Conservation (phyloP, 1,140 invertebrate species). For the Agrilus planipennis region DNA sequence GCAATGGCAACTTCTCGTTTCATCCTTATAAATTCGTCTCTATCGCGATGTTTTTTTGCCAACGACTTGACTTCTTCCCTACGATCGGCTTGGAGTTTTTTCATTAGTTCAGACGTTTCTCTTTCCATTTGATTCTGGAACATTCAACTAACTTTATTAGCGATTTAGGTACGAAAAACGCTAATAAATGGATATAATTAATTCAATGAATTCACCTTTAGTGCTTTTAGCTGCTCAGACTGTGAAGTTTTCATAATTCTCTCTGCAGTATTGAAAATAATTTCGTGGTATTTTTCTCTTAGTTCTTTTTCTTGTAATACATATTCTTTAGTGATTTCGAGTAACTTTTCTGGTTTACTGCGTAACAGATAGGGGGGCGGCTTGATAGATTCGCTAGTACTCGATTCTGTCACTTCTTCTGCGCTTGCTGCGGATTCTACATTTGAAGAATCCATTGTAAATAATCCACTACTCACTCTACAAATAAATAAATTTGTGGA, state of each 20-base stretch:
- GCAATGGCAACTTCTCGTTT: conserved; percentile 61
- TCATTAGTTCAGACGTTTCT: conserved; percentile 73
- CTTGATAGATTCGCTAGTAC: conserved; percentile 35
- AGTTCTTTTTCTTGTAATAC: conserved; percentile 64
- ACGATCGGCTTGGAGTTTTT: conserved; percentile 65
- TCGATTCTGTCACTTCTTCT: conserved; percentile 27
- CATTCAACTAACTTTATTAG: background rate
- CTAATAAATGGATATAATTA: background rate
- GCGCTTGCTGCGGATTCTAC: conserved; percentile 28
- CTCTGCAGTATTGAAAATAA: conserved; percentile 59
- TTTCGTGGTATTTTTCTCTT: conserved; percentile 73
- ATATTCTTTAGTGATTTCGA: conserved; percentile 57
- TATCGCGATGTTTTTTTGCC: conserved; percentile 69
- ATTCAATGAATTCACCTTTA: conserved; percentile 34
- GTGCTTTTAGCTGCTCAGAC: conserved; percentile 60
- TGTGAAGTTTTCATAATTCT: conserved; percentile 71
- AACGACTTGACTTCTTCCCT: conserved; percentile 77
- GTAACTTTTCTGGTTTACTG: conserved; percentile 54
- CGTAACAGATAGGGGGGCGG: conserved; percentile 39
- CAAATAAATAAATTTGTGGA: background rate
- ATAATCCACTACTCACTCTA: conserved; percentile 18
- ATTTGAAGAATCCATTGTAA: conserved; percentile 31
- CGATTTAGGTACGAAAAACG: background rate
- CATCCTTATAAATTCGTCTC: conserved; percentile 77
- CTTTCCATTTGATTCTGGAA: conserved; percentile 52